These are phyloP conservation scores for Lottia scabra DNA, from an alignment of 2,888 invertebrate species.

Conservation along the genomic window DNA sequence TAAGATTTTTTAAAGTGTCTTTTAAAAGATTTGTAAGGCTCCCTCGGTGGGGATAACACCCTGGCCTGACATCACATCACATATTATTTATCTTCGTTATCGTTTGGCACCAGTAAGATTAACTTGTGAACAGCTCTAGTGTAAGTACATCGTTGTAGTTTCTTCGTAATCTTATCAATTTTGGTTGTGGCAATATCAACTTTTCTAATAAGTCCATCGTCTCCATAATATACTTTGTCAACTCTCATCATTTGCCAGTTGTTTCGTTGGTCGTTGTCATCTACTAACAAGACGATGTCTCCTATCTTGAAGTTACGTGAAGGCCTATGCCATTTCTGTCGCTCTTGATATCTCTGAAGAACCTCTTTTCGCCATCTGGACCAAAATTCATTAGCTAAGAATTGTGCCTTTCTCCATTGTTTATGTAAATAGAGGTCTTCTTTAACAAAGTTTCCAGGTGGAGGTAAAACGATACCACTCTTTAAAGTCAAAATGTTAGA, in stretches of 20 bases:
- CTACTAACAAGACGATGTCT: slow-evolving; percentile 38
- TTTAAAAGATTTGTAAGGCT: too few species aligned
- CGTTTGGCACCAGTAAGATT: too few species aligned
- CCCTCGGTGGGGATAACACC: too few species aligned
- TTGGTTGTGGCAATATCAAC: slow-evolving; percentile 18
- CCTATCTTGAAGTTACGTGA: slow-evolving; percentile 27
- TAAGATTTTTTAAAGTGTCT: too few species aligned
- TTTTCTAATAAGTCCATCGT: slow-evolving; percentile 30
- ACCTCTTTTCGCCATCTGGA: slow-evolving; percentile 37
- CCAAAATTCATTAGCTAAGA: slow-evolving; percentile 40
- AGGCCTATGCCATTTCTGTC: slow-evolving; percentile 30
- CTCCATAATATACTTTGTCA: slow-evolving; percentile 6
- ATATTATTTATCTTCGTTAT: too few species aligned
- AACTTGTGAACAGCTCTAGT: too few species aligned
- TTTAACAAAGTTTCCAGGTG: slow-evolving; percentile 27
- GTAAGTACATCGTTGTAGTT: too few species aligned
- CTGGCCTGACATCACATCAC: too few species aligned
- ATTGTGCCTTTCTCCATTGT: slow-evolving; percentile 34
- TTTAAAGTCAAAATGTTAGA: slow-evolving; percentile 25
- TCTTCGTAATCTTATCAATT: background rate
- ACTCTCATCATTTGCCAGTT: slow-evolving; percentile 28
- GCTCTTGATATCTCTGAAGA: slow-evolving; percentile 23
- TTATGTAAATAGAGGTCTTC: slow-evolving; percentile 25
- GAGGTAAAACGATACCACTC: slow-evolving; percentile 5
- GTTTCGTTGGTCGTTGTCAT: slow-evolving; percentile 30